These are phyloP conservation scores for Oncorhynchus masou DNA, from an alignment of 2,113 vertebrate genomes.

Conservation along the genomic window DNA sequence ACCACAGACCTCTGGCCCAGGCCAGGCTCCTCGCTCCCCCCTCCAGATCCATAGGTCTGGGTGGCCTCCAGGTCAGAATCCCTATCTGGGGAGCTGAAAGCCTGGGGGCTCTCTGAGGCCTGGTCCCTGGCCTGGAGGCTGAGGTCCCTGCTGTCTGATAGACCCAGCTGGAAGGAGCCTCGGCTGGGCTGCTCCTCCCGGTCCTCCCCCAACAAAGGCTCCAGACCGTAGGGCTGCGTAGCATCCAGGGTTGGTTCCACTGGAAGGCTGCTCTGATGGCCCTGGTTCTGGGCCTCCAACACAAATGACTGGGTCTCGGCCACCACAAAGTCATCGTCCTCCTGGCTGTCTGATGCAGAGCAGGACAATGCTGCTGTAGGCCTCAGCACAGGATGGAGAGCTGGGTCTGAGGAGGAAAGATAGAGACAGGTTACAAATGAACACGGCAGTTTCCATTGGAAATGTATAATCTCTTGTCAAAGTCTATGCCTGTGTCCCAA, in stretches of 20 bases:
- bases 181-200: slow-evolving; percentile 8
- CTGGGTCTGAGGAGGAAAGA: slow-evolving; percentile 28
- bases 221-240: slow-evolving; percentile 22
- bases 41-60: slow-evolving; percentile 40
- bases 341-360: slow-evolving; percentile 44
- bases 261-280: not conserved
- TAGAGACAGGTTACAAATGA: not conserved
- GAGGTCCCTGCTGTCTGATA: slow-evolving; percentile 57
- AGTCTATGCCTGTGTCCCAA: too few relatives aligned
- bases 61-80: slow-evolving; percentile 47
- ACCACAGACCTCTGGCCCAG: slow-evolving; percentile 2
- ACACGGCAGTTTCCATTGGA: not conserved
- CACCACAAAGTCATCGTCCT: slow-evolving; percentile 58
- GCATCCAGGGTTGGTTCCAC: slow-evolving; percentile 13
- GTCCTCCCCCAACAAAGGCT: slow-evolving; percentile 19
- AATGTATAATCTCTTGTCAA: too few relatives aligned
- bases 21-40: slow-evolving; percentile 13
- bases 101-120: slow-evolving; percentile 48
- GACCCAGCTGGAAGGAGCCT: slow-evolving; percentile 52
- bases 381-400: slow-evolving; percentile 2
- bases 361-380: slow-evolving; percentile 6
- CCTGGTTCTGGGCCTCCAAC: slow-evolving; percentile 22
- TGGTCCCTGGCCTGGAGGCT: slow-evolving; percentile 34
- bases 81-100: slow-evolving; percentile 27
- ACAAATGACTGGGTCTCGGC: slow-evolving; percentile 71